Evolutionary conservation across 2,113 vertebrate species (phyloP), one percentile per base, ranked within the genome.

Genomic region (Ameiurus melas): DNA sequence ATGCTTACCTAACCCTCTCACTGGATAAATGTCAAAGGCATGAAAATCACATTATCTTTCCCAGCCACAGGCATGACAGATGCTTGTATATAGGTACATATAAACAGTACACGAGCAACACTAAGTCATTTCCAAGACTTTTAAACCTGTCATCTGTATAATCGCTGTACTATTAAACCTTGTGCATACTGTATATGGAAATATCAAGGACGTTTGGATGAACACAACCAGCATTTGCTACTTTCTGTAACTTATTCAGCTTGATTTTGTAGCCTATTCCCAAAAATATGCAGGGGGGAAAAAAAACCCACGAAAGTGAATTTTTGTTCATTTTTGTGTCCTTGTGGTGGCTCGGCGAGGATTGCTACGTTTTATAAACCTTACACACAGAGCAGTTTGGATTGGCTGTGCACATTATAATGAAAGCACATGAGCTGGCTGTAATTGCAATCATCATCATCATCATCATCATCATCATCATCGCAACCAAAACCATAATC

Each of bases 361-460:
- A 84, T 58, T 60, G 27, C 20, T 55, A 13, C 43, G 13, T 80
- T 43, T 55, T 68, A 88, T 85, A 73, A 90, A 73, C 88, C 87
- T 87, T 86, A 81, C 86, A 83, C 91, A 91, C 92, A 91, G 90
- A 86, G 90, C 91, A 90, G 16, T 86, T 93, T 73, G 17, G 89
- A 91, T 91, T 91, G 93, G 92, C 93, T 91, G 94, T 93, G 93
- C 93, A 88, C 88, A 86, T 88, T 87, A 90, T 60, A 85, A 86
- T 84, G 85, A 84, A 89, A 68, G 79, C 60, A 85, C 88, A 87
- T n/a, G 80, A 77, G 81, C 81, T 92, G 92, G 90, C 86, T 91
- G 90, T 90, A 85, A 94, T 92, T 89, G 91, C 89, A 93, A 92
- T 93, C 93, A 94, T 93, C 90, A 90, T 81, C 92, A 93, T 93